Evolutionary conservation across 2,888 invertebrate species (phyloP).

Genomic region (Aricia artaxerxes): DNA sequence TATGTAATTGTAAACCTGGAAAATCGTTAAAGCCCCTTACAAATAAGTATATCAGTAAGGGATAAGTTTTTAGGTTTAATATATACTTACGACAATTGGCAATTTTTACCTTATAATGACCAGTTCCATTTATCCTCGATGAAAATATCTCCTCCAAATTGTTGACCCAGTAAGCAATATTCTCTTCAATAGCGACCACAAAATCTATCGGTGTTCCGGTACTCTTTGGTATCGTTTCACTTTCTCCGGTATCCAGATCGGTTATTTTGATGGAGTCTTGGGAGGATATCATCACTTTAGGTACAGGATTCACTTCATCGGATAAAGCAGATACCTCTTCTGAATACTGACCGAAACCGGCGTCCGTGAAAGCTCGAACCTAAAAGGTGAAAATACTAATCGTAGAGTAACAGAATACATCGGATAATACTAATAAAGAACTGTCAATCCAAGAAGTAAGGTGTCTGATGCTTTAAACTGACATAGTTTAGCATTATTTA

Average conservation of each 20-base stretch:
- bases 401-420: too few species aligned
- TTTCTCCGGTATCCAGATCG: constrained; percentile 87
- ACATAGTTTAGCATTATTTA: too few species aligned
- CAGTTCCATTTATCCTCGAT: constrained; percentile 79
- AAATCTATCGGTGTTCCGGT: constrained; percentile 86
- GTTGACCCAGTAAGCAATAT: constrained; percentile 91
- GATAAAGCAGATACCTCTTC: constrained; percentile 82
- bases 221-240: constrained; percentile 81
- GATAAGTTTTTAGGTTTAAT: too few species aligned
- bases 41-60: too few species aligned
- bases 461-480: too few species aligned
- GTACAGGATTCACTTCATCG: constrained; percentile 87
- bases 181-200: constrained; percentile 84
- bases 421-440: too few species aligned
- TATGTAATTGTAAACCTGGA: too few species aligned
- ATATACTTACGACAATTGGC: too few species aligned
- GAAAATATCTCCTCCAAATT: constrained; percentile 86
- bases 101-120: constrained; percentile 65
- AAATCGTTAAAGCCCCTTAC: too few species aligned
- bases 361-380: constrained; percentile 90
- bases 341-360: constrained; percentile 87
- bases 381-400: constrained; percentile 49
- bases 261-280: constrained; percentile 86
- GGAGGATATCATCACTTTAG: constrained; percentile 87
- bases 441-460: too few species aligned